These are phyloP conservation scores for Onthophagus taurus DNA, from an alignment of 1,140 invertebrate genomes.

Conservation along the genomic window DNA sequence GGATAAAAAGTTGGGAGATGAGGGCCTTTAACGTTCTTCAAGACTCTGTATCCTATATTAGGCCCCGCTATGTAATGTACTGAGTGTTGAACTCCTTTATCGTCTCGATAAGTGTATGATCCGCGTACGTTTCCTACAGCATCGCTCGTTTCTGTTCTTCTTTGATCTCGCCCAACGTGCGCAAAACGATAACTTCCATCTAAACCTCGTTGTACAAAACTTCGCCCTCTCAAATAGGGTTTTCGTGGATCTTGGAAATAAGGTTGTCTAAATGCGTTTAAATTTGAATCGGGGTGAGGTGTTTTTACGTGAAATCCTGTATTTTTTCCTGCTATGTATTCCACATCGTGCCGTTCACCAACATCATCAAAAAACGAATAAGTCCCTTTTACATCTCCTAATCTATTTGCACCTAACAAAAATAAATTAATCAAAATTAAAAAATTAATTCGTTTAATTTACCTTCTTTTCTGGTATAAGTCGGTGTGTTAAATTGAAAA, in stretches of 20 bases:
- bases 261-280: slow-evolving; percentile 42
- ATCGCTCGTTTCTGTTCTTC: slow-evolving; percentile 59
- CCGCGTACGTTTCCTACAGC: slow-evolving; percentile 56
- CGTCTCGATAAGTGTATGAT: slow-evolving; percentile 64
- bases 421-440: slow-evolving; percentile 6
- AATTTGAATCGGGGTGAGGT: slow-evolving; percentile 52
- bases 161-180: slow-evolving; percentile 58
- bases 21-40: slow-evolving; percentile 51
- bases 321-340: slow-evolving; percentile 59
- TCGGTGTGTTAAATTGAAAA: slow-evolving; percentile 53
- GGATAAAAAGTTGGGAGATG: slow-evolving; percentile 43
- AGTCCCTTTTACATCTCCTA: slow-evolving; percentile 41
- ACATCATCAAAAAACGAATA: slow-evolving; percentile 62
- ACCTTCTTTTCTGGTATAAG: slow-evolving; percentile 53
- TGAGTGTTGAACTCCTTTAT: slow-evolving; percentile 57
- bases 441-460: slow-evolving; percentile 2
- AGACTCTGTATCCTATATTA: slow-evolving; percentile 60
- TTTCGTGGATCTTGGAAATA: slow-evolving; percentile 47
- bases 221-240: slow-evolving; percentile 44
- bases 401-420: slow-evolving; percentile 27
- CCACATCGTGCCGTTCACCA: slow-evolving; percentile 59
- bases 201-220: slow-evolving; percentile 49
- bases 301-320: slow-evolving; percentile 63
- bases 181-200: slow-evolving; percentile 61
- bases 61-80: slow-evolving; percentile 66